A percentile compares a stretch with the other conserved stretches of the same genome.
Conservation (phyloP, 1,140 invertebrate species). For the Galleria mellonella region DNA sequence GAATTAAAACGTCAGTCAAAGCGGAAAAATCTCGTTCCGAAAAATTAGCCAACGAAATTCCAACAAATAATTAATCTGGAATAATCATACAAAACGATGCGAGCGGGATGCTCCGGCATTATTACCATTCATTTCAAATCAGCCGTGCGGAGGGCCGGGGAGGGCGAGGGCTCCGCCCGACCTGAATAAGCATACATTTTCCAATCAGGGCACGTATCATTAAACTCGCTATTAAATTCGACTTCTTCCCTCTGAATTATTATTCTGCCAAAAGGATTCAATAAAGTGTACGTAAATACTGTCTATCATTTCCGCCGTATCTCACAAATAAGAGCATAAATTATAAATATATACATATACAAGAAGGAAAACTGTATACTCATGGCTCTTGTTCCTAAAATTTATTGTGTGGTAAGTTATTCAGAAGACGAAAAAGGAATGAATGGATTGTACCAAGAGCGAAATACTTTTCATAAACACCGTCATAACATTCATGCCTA, state of each 20-base stretch:
- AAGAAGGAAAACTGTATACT: constrained; percentile 24
- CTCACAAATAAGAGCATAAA: constrained; percentile 4
- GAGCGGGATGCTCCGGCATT: constrained; percentile 66
- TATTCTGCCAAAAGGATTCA: constrained; percentile 52
- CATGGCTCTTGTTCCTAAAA: constrained; percentile 49
- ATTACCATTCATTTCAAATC: constrained; percentile 74
- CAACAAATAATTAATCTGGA: constrained; percentile 74
- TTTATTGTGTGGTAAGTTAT: constrained; percentile 63
- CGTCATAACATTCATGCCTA: constrained; percentile 72
- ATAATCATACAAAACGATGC: constrained; percentile 74
- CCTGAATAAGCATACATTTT: constrained; percentile 74
- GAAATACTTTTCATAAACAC: constrained; percentile 69
- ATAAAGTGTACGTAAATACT: constrained; percentile 20
- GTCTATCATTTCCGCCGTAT: constrained; percentile 18
- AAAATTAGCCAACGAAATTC: constrained; percentile 72
- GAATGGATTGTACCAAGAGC: constrained; percentile 37
- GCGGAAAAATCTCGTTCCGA: constrained; percentile 71
- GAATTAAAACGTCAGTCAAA: constrained; percentile 73
- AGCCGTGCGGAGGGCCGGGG: constrained; percentile 57
- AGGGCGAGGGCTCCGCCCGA: constrained; percentile 42
- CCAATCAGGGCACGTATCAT: constrained; percentile 73
- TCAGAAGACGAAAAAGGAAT: constrained; percentile 50
- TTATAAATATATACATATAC: too few relatives aligned
- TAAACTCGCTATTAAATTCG: constrained; percentile 74
- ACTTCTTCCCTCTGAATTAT: constrained; percentile 69